phyloP scores from a whole-genome alignment of 2,797 vertebrate genomes.

The Mus caroli region DNA sequence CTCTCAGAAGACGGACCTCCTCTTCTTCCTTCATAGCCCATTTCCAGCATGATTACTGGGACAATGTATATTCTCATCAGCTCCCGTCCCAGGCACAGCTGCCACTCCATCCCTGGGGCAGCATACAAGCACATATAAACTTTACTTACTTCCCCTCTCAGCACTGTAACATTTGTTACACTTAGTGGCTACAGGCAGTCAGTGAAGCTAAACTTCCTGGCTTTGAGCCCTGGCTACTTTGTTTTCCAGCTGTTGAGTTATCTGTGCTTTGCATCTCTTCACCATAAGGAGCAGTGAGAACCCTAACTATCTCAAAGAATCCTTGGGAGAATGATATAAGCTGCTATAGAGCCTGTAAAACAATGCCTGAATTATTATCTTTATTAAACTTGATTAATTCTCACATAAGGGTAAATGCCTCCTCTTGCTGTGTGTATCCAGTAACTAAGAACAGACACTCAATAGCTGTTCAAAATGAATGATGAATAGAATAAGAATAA shows the following conservation, averaged over 20 bases:
- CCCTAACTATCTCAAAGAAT: neutral
- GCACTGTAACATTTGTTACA: neutral
- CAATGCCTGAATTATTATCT: neutral
- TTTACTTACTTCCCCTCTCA: neutral
- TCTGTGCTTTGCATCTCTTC: neutral
- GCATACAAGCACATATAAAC: neutral
- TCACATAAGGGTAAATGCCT: neutral
- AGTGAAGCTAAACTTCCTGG: neutral
- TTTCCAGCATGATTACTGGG: neutral
- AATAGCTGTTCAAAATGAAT: slow-evolving; percentile 1
- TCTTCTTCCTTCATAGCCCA: neutral
- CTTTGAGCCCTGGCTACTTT: neutral
- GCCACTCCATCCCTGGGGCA: neutral
- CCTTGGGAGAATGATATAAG: neutral
- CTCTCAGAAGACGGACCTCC: neutral
- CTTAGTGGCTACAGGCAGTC: neutral
- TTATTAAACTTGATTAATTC: neutral
- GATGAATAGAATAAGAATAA: slow-evolving; percentile 33
- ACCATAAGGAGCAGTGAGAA: neutral
- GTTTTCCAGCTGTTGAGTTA: neutral
- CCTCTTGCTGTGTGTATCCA: neutral
- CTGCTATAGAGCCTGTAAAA: slow-evolving; percentile 5
- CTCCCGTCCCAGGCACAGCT: neutral
- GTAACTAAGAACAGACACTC: neutral
- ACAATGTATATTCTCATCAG: neutral